These are phyloP conservation scores for Morpho achilles DNA, from an alignment of 2,888 invertebrate species.

Conservation along the genomic window DNA sequence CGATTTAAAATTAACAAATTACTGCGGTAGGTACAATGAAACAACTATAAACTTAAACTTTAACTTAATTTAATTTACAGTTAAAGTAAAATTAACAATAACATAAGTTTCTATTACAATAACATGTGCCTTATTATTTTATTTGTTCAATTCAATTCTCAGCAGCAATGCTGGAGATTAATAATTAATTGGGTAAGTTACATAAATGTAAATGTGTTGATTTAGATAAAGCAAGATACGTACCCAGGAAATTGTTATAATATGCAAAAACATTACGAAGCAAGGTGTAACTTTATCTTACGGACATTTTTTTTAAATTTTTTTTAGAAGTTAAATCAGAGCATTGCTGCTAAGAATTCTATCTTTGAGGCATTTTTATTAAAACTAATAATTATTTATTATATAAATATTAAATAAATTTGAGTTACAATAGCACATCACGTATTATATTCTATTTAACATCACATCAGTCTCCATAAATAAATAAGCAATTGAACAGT, in stretches of 20 bases:
- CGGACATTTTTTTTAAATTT: background rate
- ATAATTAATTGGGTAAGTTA: background rate
- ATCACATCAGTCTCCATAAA: slow-evolving; percentile 23
- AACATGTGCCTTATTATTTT: slow-evolving; percentile 1
- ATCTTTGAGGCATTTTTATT: background rate
- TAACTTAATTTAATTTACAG: background rate
- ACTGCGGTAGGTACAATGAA: background rate
- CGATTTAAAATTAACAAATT: background rate
- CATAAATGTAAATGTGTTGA: background rate
- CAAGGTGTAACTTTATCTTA: background rate
- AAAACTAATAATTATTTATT: background rate
- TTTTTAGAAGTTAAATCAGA: background rate
- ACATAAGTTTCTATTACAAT: background rate
- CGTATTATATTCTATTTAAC: slow-evolving; percentile 27
- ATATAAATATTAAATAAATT: slow-evolving; percentile 10
- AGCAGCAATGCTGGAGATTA: slow-evolving; percentile 8
- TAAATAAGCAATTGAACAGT: slow-evolving; percentile 7
- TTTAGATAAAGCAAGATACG: background rate
- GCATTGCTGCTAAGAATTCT: slow-evolving; percentile 4
- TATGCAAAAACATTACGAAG: background rate
- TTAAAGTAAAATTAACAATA: background rate
- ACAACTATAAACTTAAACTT: background rate
- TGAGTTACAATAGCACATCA: slow-evolving; percentile 23
- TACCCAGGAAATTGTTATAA: background rate
- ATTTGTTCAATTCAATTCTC: slow-evolving; percentile 9